These are phyloP conservation scores for Crotophaga sulcirostris DNA, from an alignment of 2,113 vertebrate genomes.

Conservation along the genomic window DNA sequence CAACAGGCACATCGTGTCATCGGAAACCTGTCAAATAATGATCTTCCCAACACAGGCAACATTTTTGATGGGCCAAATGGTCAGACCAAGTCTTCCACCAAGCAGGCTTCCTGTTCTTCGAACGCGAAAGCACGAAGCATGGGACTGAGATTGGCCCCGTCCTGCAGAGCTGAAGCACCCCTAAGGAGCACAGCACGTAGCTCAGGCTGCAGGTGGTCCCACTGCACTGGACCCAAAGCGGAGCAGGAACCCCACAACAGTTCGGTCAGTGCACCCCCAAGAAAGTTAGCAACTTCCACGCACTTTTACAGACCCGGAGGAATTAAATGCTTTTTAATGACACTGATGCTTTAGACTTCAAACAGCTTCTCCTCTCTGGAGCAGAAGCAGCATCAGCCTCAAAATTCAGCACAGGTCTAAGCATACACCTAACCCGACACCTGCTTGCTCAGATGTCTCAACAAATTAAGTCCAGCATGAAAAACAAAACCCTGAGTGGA, in stretches of 20 bases:
- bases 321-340: background rate
- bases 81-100: background rate
- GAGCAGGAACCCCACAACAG: background rate
- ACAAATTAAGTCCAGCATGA: background rate
- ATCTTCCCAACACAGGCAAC: background rate
- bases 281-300: background rate
- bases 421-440: background rate
- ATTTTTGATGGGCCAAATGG: background rate
- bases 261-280: background rate
- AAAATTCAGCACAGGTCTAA: background rate
- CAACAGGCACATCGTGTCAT: background rate
- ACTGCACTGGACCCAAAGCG: background rate
- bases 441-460: fast-evolving
- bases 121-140: background rate
- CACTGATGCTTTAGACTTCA: background rate
- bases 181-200: background rate
- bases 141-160: background rate
- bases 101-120: background rate
- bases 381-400: background rate
- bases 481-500: background rate
- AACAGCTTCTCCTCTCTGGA: background rate
- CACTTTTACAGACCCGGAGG: background rate
- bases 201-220: background rate
- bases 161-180: background rate
- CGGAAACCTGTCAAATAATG: background rate